Evolutionary conservation across 2,888 invertebrate species (phyloP).

Genomic region (Poecilobothrus nobilitatus): DNA sequence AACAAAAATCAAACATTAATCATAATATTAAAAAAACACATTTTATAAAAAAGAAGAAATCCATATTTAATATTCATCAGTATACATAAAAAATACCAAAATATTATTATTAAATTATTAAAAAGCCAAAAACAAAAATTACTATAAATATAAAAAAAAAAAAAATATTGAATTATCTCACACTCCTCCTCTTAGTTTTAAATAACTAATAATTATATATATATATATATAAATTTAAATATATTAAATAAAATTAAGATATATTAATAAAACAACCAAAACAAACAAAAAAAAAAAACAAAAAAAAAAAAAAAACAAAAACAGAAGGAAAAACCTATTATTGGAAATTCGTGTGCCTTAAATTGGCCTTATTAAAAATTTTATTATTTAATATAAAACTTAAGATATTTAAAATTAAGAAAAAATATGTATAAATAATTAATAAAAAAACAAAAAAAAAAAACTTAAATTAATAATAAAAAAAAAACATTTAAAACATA

Average conservation of each 20-base stretch:
- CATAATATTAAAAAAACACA: neutral
- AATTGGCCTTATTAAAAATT: constrained; percentile 27
- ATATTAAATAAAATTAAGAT: no score
- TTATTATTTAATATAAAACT: constrained; percentile 20
- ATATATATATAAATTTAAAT: no score
- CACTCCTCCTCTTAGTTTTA: no score
- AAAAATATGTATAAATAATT: neutral
- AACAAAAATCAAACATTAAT: constrained; percentile 1
- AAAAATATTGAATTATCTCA: no score
- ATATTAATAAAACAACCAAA: no score
- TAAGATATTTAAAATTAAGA: constrained; percentile 17
- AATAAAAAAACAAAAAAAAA: constrained; percentile 17
- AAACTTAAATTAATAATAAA: constrained; percentile 18
- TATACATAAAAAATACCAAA: constrained; percentile 4
- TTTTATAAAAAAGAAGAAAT: neutral
- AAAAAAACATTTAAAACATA: no score
- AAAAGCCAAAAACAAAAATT: constrained; percentile 9
- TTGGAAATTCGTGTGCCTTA: constrained; percentile 29
- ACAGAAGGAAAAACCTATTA: no score
- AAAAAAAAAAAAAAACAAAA: no score
- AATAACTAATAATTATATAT: no score
- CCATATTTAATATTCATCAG: neutral
- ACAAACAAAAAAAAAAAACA: no score
- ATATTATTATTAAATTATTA: no score
- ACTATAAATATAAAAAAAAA: no score